Percentiles rank a stretch among this genome's conserved stretches.
Conservation (phyloP, 1,140 invertebrate species). For the Dryas iulia region DNA sequence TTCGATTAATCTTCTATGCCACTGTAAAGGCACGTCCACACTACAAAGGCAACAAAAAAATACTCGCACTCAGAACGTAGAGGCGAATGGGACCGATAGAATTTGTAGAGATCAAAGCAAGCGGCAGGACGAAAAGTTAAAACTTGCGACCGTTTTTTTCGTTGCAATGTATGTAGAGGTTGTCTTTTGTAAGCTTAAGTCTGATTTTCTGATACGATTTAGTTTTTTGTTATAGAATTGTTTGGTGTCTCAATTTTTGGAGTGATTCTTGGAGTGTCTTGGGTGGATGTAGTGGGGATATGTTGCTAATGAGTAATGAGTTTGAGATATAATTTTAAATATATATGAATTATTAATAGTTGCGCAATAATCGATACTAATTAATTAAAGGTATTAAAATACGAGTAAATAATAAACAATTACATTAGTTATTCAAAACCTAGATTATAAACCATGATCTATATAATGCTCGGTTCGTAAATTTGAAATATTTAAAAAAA, state of each 20-base stretch:
- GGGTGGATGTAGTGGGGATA: not conserved
- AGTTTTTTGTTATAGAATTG: not conserved
- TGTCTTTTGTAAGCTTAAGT: not conserved
- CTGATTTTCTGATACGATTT: not conserved
- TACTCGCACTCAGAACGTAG: not conserved
- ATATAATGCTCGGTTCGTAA: no score
- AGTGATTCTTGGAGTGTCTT: not conserved
- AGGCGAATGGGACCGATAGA: slow-evolving; percentile 8
- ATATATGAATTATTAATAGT: no score
- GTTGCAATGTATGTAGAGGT: not conserved
- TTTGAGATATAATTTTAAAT: no score
- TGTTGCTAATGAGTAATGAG: no score
- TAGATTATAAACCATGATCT: no score
- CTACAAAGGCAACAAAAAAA: slow-evolving; percentile 3
- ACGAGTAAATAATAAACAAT: no score
- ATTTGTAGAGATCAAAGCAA: slow-evolving; percentile 18
- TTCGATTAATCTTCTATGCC: slow-evolving; percentile 8
- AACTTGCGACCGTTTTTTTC: not conserved
- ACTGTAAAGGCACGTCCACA: slow-evolving; percentile 17
- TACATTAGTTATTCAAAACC: no score
- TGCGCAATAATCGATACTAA: no score
- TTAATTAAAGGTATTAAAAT: no score
- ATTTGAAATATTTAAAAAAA: no score
- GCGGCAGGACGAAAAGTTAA: slow-evolving; percentile 9
- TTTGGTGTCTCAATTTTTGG: not conserved